phyloP scores from a whole-genome alignment of 1,140 invertebrate species.

The Leptinotarsa defecta region DNA sequence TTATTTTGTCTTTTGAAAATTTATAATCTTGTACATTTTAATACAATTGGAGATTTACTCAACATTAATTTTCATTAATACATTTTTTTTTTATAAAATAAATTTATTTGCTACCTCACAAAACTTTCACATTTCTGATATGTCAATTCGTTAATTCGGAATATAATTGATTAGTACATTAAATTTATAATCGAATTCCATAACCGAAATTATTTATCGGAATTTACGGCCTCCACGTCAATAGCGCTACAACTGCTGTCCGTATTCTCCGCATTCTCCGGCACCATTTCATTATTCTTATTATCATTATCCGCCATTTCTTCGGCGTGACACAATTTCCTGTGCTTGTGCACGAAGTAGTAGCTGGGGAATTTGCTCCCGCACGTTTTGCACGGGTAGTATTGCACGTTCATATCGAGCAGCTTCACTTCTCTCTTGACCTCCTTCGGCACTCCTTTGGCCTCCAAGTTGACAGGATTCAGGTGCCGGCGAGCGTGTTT shows the following conservation, averaged over 20 bases:
- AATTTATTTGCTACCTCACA: not conserved
- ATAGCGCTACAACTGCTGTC: constrained; percentile 46
- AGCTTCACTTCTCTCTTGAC: constrained; percentile 64
- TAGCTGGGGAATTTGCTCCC: constrained; percentile 90
- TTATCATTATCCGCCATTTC: constrained; percentile 57
- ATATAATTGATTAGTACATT: not conserved
- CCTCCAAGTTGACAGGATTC: constrained; percentile 58
- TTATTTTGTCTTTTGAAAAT: no score
- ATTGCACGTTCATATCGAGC: constrained; percentile 82
- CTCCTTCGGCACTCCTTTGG: constrained; percentile 41
- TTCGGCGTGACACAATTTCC: constrained; percentile 80
- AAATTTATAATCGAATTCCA: not conserved
- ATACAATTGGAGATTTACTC: no score
- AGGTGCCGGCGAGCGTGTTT: constrained; percentile 77
- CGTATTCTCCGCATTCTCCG: constrained; percentile 42
- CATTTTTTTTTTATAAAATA: not conserved
- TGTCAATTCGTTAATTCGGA: not conserved
- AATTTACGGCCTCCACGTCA: constrained; percentile 46
- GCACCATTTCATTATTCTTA: constrained; percentile 51
- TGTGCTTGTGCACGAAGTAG: constrained; percentile 91
- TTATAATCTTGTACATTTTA: no score
- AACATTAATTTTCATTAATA: no score
- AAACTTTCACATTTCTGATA: constrained; percentile 6
- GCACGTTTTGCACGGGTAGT: constrained; percentile 90
- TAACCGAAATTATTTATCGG: constrained; percentile 10